Base-by-base conservation (phyloP, 2,888 invertebrate species). In the Anthrax anthrax region DNA sequence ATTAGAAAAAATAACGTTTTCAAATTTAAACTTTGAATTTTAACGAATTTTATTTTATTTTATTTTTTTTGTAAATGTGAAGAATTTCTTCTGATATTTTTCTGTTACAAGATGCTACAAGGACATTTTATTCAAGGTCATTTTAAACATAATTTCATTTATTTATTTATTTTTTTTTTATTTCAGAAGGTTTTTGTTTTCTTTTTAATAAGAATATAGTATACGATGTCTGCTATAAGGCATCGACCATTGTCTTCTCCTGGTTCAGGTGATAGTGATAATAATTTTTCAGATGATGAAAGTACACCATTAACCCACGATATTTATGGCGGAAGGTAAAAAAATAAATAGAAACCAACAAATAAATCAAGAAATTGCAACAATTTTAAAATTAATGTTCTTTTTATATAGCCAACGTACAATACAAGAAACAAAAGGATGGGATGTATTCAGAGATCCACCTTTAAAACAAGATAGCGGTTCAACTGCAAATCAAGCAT, bases 371-470 rank as follows among this genome's bases (percentile, higher is more conserved):
- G 16, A 2, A 13, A 18, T 17, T 18, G 9, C 18, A 39, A 13
- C 8, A 43, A 23, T 23, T 23, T 6, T 23, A 23, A 40, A 43
- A 37, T 16, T 4, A 29, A 23, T 23, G 37, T 36, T 42, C 46
- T 43, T 50, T 50, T 19, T 43, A 58, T 54, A 0, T 50, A 87
- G 87, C 63, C 83, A 83, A 70, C 75, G 87, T 61, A 86, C 86
- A 51, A 80, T 86, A 57, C 81, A 81, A 61, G 88, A 87, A 67
- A 86, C 86, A 57, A 89, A 89, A 81, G 86, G 84, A 79, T 95
- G 95, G 95, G 94, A 95, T 76, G 91, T 94, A 49, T 95, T 95
- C 73, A 75, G 91, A 62, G 84, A 90, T 68, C 84, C 91, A 56
- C 92, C 94, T 12, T 82, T 82, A 57, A 87, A 89, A 69, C 80